Conservation (phyloP, 2,888 invertebrate species). For the Heliconius ethilla region DNA sequence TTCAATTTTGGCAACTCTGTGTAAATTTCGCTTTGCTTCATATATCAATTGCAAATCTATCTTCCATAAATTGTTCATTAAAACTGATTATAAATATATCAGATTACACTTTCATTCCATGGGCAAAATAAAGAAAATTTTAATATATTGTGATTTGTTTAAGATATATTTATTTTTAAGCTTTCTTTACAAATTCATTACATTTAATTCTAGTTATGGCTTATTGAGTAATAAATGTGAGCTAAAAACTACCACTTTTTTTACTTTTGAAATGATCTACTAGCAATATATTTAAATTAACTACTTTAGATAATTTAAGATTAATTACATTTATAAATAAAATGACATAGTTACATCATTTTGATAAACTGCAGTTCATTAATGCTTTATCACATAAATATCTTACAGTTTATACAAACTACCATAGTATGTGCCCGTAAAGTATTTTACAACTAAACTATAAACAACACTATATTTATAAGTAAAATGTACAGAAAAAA, state of each 20-base stretch:
- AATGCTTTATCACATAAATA: conserved; percentile 5
- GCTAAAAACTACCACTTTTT: not conserved
- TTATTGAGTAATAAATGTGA: not conserved
- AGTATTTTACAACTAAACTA: not conserved
- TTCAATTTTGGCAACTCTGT: not conserved
- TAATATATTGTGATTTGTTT: not conserved
- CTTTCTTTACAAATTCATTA: not conserved
- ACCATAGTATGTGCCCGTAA: not conserved
- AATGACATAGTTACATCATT: not conserved
- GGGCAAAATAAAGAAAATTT: not conserved
- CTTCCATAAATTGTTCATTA: not conserved
- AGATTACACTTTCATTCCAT: not conserved
- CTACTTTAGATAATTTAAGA: not conserved
- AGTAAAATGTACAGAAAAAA: not conserved
- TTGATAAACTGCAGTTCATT: not conserved
- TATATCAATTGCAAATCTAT: not conserved
- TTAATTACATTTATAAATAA: not conserved
- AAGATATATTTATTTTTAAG: not conserved
- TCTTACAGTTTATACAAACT: not conserved
- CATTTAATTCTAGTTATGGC: not conserved
- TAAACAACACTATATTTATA: not conserved
- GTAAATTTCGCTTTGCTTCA: not conserved
- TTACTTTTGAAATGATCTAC: not conserved
- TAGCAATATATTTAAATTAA: not conserved
- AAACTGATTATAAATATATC: not conserved